Evolutionary conservation across 1,140 invertebrate species (phyloP), one percentile per base, ranked within the genome.

Genomic region (Hycleus phaleratus): DNA sequence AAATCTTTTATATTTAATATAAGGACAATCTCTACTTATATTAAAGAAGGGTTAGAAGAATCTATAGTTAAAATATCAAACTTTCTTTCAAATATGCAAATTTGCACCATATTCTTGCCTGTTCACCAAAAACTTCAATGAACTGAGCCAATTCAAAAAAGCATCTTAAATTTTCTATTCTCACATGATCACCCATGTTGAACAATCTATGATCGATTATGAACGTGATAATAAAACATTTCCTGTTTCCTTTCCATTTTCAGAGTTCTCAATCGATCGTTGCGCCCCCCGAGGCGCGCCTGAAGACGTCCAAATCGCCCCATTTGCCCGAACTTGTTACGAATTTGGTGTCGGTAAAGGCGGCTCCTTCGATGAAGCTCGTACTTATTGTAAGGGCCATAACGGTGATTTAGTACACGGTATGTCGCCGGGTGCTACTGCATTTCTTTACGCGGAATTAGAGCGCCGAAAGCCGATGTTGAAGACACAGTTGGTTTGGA

Each of bases 401-500:
- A 85, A 86, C n/a, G 90, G 91, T 0, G 87, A 93, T 69, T 76
- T 95, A 59, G 85, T 89, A 24, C 86, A 93, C 62, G 84, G 81
- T 3, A 85, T 90, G 66, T 77, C 80, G 71, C 73, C 83, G 71
- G 85, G 85, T 32, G 77, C 86, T 18, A 85, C 86, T 0, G 79
- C 80, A 2, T 92, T 90, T 68, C 79, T 93, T 38, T 76, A 85
- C 44, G 85, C 87, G 51, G 90, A 93, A 71, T 74, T 95, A 45
- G 91, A 93, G 64, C 77, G 88, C 49, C 75, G 87, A 12, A 92
- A 91, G 67, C 74, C 83, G 0, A 84, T 82, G 46, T 68, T 94
- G 7, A 90, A 91, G 71, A 90, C 90, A 0, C 88, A 92, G 66
- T 75, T 95, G 25, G 86, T 95, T 0, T 95, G 93, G 93, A 88